These are phyloP conservation scores for Thymallus thymallus DNA, from an alignment of 2,113 vertebrate species.

Conservation along the genomic window DNA sequence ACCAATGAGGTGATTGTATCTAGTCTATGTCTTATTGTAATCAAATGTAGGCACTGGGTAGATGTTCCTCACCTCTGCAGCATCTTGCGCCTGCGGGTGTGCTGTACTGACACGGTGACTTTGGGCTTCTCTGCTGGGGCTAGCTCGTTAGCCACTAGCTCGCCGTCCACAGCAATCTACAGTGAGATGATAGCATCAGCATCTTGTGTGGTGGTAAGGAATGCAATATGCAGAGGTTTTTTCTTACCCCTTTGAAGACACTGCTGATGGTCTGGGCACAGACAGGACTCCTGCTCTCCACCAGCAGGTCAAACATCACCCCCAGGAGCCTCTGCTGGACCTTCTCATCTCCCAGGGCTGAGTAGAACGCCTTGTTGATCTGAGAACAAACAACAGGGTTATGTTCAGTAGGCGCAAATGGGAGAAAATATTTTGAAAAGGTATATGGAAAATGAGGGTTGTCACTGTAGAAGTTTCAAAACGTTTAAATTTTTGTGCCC, in stretches of 20 bases:
- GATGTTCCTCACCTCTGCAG: constrained; percentile 72
- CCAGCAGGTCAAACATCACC: constrained; percentile 84
- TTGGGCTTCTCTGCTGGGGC: constrained; percentile 77
- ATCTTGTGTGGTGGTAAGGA: background rate
- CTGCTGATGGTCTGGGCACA: constrained; percentile 80
- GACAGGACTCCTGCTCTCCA: constrained; percentile 73
- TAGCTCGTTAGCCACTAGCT: constrained; percentile 85
- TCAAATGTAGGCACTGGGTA: too few species aligned
- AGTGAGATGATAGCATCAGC: constrained; percentile 4
- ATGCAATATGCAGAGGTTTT: background rate
- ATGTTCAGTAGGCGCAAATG: background rate
- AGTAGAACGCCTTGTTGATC: constrained; percentile 90
- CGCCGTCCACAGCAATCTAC: constrained; percentile 84
- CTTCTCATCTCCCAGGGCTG: constrained; percentile 75
- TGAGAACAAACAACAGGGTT: constrained; percentile 49
- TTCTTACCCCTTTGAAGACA: constrained; percentile 89
- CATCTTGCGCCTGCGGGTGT: constrained; percentile 84
- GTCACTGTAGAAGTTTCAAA: too few species aligned
- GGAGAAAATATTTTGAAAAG: too few species aligned
- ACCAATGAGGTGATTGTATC: too few species aligned
- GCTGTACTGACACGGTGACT: constrained; percentile 78
- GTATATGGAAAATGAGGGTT: too few species aligned
- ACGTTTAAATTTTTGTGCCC: too few species aligned
- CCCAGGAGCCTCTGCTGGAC: constrained; percentile 85
- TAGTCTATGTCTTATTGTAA: too few species aligned